Percentiles rank a stretch among this genome's conserved stretches.
These are phyloP conservation scores for Trissonchulus latispiculum DNA, from an alignment of 2,888 invertebrate species.

Conservation along the genomic window DNA sequence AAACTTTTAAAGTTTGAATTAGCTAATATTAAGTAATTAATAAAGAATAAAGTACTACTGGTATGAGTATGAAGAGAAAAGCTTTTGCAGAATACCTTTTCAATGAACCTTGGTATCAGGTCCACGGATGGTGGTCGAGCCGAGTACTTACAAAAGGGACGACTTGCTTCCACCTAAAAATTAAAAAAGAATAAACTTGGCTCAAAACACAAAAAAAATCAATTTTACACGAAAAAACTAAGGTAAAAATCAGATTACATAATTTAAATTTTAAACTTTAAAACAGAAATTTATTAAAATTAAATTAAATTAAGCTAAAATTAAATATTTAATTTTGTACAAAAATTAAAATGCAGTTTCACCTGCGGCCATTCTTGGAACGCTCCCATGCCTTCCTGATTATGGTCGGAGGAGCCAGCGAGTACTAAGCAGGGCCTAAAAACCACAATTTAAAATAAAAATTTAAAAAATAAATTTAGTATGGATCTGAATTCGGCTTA, in stretches of 20 bases:
- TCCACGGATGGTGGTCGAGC: conserved; percentile 70
- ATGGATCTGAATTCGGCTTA: too few species aligned
- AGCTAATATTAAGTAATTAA: too few species aligned
- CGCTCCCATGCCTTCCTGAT: conserved; percentile 88
- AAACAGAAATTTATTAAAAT: background rate
- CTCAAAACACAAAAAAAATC: too few species aligned
- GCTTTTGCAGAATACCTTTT: conserved; percentile 52
- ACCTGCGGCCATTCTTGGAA: conserved; percentile 85
- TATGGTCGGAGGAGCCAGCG: conserved; percentile 77
- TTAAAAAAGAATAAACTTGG: too few species aligned
- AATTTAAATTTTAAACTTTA: conserved; percentile 18
- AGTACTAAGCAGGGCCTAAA: conserved; percentile 72
- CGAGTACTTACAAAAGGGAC: conserved; percentile 81
- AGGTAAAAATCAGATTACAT: too few species aligned
- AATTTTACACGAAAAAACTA: too few species aligned
- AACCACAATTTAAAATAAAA: too few species aligned
- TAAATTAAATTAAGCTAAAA: background rate
- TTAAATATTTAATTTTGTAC: background rate
- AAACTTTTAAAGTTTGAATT: too few species aligned
- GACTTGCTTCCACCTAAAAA: conserved; percentile 62
- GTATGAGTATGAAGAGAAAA: background rate
- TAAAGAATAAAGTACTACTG: too few species aligned
- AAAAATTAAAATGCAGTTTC: background rate
- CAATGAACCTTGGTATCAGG: conserved; percentile 76
- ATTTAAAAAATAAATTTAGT: too few species aligned